A percentile compares a stretch with the other conserved stretches of the same genome.
Conservation (phyloP, 2,888 invertebrate genomes). For the Hypercompe scribonia region DNA sequence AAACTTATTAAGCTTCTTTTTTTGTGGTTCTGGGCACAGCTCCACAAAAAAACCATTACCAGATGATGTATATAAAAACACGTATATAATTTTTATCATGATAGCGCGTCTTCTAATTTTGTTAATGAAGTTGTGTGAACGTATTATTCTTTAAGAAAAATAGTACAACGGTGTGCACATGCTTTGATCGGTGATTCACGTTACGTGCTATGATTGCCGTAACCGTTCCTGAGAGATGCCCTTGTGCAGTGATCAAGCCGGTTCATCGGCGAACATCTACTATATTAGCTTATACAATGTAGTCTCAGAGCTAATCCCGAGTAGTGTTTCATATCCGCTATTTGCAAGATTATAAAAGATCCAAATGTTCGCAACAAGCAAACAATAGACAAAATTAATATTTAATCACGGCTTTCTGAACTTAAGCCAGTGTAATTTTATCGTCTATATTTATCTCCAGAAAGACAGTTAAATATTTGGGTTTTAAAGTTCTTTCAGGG, state of each 20-base stretch:
- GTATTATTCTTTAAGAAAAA: not conserved
- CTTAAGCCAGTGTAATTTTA: not conserved
- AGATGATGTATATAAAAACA: not conserved
- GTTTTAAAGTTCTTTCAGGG: not conserved
- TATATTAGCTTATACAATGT: not conserved
- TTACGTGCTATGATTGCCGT: slow-evolving; percentile 10
- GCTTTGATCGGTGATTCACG: slow-evolving; percentile 8
- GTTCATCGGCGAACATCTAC: slow-evolving; percentile 32
- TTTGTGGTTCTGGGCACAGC: not conserved
- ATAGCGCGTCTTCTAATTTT: not conserved
- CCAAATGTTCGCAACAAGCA: not conserved
- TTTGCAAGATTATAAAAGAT: not conserved
- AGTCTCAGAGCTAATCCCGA: not conserved
- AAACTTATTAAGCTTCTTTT: not conserved
- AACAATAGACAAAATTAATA: not conserved
- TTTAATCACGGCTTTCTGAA: not conserved
- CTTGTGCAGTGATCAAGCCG: slow-evolving; percentile 20
- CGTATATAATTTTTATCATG: not conserved
- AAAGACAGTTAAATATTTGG: slow-evolving; percentile 1
- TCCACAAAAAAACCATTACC: not conserved
- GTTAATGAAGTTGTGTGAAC: not conserved
- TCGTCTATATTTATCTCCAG: not conserved
- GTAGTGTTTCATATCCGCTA: not conserved
- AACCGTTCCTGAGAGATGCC: slow-evolving; percentile 14
- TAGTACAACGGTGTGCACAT: not conserved